phyloP scores from a whole-genome alignment of 1,140 invertebrate species.

The Apis florea region DNA sequence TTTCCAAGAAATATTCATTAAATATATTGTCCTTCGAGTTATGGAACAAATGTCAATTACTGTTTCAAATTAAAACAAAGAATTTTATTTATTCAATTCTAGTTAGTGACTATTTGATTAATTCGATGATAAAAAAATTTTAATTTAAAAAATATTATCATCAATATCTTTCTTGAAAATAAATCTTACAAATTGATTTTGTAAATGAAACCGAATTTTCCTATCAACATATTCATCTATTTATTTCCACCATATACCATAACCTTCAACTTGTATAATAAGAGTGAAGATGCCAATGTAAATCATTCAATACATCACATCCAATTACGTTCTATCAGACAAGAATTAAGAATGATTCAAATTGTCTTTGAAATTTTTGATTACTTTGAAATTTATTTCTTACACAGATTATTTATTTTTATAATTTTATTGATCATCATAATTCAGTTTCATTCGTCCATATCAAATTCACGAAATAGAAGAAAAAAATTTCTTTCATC shows the following conservation, averaged over 20 bases:
- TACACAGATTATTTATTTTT: neutral
- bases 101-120: neutral
- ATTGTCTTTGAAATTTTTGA: neutral
- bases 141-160: neutral
- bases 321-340: neutral
- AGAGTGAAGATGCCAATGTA: neutral
- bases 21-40: conserved; percentile 33
- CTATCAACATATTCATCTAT: neutral
- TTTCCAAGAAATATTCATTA: conserved; percentile 33
- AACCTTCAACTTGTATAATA: neutral
- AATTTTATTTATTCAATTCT: neutral
- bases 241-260: neutral
- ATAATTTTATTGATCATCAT: neutral
- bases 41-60: conserved; percentile 34
- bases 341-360: neutral
- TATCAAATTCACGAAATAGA: neutral
- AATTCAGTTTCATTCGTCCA: neutral
- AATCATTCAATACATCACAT: neutral
- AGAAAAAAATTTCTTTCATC: too few species aligned
- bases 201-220: neutral
- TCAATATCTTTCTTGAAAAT: neutral
- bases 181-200: neutral
- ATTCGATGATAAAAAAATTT: neutral
- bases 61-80: conserved; percentile 23
- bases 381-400: neutral